Evolutionary conservation across 1,140 invertebrate genomes (phyloP).

Genomic region (Ceratina japonica): DNA sequence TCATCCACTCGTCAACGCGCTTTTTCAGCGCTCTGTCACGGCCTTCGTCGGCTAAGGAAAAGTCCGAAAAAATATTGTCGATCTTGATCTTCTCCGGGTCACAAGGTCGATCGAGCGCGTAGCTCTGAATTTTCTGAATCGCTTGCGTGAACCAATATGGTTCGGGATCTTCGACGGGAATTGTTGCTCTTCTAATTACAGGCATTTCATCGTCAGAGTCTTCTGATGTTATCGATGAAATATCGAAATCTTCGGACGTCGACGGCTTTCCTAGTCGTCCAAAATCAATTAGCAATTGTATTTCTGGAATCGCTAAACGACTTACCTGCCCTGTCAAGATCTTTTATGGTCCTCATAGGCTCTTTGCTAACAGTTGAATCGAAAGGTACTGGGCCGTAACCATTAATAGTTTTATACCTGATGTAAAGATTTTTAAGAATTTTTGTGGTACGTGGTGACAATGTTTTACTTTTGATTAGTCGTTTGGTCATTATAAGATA

Average conservation of each 20-base stretch:
- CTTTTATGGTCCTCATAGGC: background rate
- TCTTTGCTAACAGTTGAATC: background rate
- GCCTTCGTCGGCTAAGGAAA: background rate
- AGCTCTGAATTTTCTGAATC: background rate
- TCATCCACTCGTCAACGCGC: background rate
- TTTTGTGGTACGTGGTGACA: background rate
- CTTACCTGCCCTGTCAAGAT: no score
- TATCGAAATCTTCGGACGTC: background rate
- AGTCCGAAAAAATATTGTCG: slow-evolving; percentile 16
- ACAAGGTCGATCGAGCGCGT: background rate
- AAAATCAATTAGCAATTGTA: background rate
- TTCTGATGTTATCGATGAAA: background rate
- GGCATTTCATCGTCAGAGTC: background rate
- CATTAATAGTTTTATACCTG: slow-evolving; percentile 5
- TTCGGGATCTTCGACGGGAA: background rate
- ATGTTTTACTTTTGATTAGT: slow-evolving; percentile 12
- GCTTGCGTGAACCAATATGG: no score
- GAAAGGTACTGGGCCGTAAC: background rate
- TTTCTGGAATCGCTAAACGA: background rate
- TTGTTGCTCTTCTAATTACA: background rate
- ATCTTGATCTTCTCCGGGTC: background rate
- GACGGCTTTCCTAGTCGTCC: background rate
- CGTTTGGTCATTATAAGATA: slow-evolving; percentile 11
- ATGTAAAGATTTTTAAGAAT: background rate
- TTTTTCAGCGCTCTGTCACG: background rate